These are phyloP conservation scores for Oncorhynchus gorbuscha DNA, from an alignment of 2,113 vertebrate genomes.

Conservation along the genomic window DNA sequence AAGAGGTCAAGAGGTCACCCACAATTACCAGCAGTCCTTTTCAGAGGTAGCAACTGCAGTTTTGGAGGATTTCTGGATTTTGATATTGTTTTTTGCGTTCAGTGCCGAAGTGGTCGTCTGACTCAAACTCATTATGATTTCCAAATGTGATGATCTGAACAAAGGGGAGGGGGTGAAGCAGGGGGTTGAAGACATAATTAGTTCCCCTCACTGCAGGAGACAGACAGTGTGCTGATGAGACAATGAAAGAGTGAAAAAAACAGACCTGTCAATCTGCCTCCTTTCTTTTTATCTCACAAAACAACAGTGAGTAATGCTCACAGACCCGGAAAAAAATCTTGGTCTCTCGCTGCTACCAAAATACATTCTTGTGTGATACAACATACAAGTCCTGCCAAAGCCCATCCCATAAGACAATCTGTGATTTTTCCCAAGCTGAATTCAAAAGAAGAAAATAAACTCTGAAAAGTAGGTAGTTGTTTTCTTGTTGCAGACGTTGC, in stretches of 20 bases:
- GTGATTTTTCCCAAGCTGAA: slow-evolving; percentile 6
- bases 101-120: slow-evolving; percentile 56
- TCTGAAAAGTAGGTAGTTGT: neutral
- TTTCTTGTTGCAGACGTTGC: slow-evolving; percentile 3
- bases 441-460: neutral
- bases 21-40: slow-evolving; percentile 58
- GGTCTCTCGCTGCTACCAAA: slow-evolving; percentile 21
- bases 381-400: slow-evolving; percentile 12
- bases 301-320: slow-evolving; percentile 53
- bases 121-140: slow-evolving; percentile 73
- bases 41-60: slow-evolving; percentile 50
- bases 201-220: slow-evolving; percentile 77
- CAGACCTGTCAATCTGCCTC: slow-evolving; percentile 65
- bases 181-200: slow-evolving; percentile 77
- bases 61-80: slow-evolving; percentile 28
- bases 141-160: slow-evolving; percentile 70
- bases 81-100: slow-evolving; percentile 2
- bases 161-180: slow-evolving; percentile 62
- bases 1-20: slow-evolving; percentile 55
- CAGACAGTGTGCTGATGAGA: slow-evolving; percentile 73
- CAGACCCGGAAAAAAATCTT: slow-evolving; percentile 13
- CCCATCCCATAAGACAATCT: slow-evolving; percentile 5
- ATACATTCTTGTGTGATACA: slow-evolving; percentile 21
- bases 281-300: slow-evolving; percentile 58
- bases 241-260: slow-evolving; percentile 67